phyloP scores from a whole-genome alignment of 2,888 invertebrate genomes.

The Drosophila meridionalis region DNA sequence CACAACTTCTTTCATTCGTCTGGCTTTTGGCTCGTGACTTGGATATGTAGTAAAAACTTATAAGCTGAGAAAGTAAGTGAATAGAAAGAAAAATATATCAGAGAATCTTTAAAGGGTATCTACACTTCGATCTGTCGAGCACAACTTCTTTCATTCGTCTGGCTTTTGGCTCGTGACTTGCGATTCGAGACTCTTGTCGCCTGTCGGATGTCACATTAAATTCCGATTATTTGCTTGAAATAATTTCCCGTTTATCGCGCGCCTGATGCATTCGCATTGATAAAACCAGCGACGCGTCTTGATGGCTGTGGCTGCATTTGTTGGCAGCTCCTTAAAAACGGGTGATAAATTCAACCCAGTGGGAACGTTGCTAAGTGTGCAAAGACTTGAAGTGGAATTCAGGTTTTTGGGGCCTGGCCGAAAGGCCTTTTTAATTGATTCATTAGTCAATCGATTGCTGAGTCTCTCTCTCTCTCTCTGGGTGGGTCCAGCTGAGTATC shows the following conservation, averaged over 20 bases:
- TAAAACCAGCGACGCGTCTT: slow-evolving; percentile 33
- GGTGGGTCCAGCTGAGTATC: slow-evolving; percentile 36
- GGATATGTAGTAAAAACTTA: no score
- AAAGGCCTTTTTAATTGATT: slow-evolving; percentile 72
- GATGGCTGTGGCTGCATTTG: slow-evolving; percentile 57
- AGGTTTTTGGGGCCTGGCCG: slow-evolving; percentile 28
- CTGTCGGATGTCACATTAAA: slow-evolving; percentile 78
- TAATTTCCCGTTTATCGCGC: slow-evolving; percentile 70
- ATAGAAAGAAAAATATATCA: no score
- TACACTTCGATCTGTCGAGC: neutral
- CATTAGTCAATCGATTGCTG: slow-evolving; percentile 63
- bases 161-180: slow-evolving; percentile 34
- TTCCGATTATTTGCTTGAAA: slow-evolving; percentile 79
- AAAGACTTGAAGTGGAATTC: slow-evolving; percentile 26
- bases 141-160: neutral
- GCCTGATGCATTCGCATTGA: slow-evolving; percentile 53
- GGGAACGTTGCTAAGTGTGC: slow-evolving; percentile 22
- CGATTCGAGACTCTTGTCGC: slow-evolving; percentile 47
- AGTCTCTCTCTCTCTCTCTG: slow-evolving; percentile 33
- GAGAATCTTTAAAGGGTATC: slow-evolving; percentile 1
- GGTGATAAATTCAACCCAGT: slow-evolving; percentile 50
- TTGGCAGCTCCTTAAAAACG: slow-evolving; percentile 56
- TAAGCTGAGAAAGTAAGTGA: no score
- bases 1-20: neutral
- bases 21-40: slow-evolving; percentile 35